phyloP scores from a whole-genome alignment of 2,888 invertebrate species.

The Patella ulyssiponensis region DNA sequence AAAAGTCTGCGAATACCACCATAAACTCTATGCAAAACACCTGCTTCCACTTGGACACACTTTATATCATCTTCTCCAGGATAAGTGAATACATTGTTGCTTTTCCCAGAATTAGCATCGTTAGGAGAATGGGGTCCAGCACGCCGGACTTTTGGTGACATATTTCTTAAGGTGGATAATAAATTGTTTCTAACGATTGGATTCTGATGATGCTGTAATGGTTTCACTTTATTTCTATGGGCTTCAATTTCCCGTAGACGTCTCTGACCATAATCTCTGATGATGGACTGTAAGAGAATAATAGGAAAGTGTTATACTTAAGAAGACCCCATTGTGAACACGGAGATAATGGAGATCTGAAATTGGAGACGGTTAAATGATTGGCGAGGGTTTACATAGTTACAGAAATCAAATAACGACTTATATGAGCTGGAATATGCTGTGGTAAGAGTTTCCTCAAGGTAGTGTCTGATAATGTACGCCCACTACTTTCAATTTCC shows the following conservation, averaged over 20 bases:
- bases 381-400: too few relatives aligned
- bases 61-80: slow-evolving; percentile 15
- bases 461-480: too few relatives aligned
- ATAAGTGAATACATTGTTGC: neutral
- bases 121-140: slow-evolving; percentile 10
- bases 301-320: neutral
- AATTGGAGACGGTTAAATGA: too few relatives aligned
- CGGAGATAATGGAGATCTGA: too few relatives aligned
- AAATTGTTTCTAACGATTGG: slow-evolving; percentile 24
- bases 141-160: slow-evolving; percentile 16
- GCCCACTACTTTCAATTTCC: too few relatives aligned
- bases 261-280: slow-evolving; percentile 61
- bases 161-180: slow-evolving; percentile 29
- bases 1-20: slow-evolving; percentile 28
- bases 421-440: neutral
- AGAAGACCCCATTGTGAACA: too few relatives aligned
- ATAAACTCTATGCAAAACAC: slow-evolving; percentile 26
- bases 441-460: too few relatives aligned
- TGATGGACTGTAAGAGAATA: slow-evolving; percentile 54
- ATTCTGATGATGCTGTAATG: slow-evolving; percentile 27
- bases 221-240: slow-evolving; percentile 53
- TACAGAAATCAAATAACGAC: too few relatives aligned
- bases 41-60: slow-evolving; percentile 1
- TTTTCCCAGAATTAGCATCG: neutral
- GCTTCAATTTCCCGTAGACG: slow-evolving; percentile 59